Conservation (phyloP, 1,140 invertebrate genomes). For the Hirudo medicinalis region DNA sequence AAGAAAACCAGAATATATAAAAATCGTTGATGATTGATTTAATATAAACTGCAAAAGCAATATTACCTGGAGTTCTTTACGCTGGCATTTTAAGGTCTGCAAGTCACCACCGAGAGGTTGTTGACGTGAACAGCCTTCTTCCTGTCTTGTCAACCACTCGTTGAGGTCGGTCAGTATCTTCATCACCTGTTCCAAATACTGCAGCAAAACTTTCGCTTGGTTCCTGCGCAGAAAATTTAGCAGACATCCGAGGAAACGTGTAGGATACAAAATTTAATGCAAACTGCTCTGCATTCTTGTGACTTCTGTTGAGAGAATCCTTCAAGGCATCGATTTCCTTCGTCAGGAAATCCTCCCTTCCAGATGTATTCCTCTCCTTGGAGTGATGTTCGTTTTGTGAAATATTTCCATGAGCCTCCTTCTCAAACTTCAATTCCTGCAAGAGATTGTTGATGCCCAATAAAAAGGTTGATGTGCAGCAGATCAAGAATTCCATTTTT, state of each 20-base stretch:
- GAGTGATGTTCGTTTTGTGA: slow-evolving; percentile 1
- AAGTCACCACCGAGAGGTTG: slow-evolving; percentile 4
- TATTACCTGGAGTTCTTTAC: slow-evolving; percentile 1
- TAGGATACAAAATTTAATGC: not conserved
- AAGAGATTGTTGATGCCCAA: not conserved
- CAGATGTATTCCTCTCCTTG: not conserved
- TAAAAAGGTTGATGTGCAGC: no score
- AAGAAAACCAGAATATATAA: no score
- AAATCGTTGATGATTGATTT: no score
- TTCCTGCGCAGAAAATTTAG: not conserved
- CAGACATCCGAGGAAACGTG: not conserved
- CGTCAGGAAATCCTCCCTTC: slow-evolving; percentile 7
- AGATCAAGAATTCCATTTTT: no score
- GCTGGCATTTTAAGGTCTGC: slow-evolving; percentile 5
- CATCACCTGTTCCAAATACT: slow-evolving; percentile 6
- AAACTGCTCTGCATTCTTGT: slow-evolving; percentile 2
- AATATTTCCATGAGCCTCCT: not conserved
- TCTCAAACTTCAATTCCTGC: slow-evolving; percentile 8
- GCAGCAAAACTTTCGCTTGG: not conserved
- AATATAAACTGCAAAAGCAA: not conserved
- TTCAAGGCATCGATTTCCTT: slow-evolving; percentile 8
- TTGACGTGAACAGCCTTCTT: not conserved
- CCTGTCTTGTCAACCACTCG: not conserved
- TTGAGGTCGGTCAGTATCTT: not conserved
- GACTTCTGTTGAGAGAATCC: slow-evolving; percentile 6